Evolutionary conservation across 2,113 vertebrate species (phyloP).

Genomic region (Brachyistius frenatus): DNA sequence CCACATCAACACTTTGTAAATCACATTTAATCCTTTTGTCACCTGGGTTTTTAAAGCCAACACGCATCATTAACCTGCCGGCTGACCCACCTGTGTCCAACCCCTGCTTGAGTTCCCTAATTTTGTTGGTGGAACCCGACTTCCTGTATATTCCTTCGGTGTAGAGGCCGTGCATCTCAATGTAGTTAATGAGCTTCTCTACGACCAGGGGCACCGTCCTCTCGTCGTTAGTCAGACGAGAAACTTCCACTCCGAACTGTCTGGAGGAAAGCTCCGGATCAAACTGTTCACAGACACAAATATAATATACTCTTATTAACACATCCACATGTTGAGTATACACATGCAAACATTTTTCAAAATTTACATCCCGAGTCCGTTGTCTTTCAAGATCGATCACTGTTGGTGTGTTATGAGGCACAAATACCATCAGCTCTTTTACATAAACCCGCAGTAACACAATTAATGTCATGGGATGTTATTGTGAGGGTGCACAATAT

Average conservation of each 20-base stretch:
- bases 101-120: conserved; percentile 94
- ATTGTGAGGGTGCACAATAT: conserved; percentile 19
- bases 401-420: background rate
- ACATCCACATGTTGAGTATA: background rate
- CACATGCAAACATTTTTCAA: no score
- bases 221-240: conserved; percentile 94
- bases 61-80: background rate
- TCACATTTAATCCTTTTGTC: background rate
- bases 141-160: conserved; percentile 98
- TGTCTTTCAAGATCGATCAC: no score
- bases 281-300: conserved; percentile 83
- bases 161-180: conserved; percentile 98
- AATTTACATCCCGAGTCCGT: no score
- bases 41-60: background rate
- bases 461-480: conserved; percentile 58
- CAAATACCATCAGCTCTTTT: background rate
- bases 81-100: conserved; percentile 89
- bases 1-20: background rate
- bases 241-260: conserved; percentile 96
- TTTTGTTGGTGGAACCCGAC: conserved; percentile 97
- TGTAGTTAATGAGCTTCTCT: conserved; percentile 98
- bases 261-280: conserved; percentile 94
- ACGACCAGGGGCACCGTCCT: conserved; percentile 92
- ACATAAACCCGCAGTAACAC: conserved; percentile 13
- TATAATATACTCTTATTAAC: background rate